Conservation (phyloP, 2,888 invertebrate species). For the Labia minor region DNA sequence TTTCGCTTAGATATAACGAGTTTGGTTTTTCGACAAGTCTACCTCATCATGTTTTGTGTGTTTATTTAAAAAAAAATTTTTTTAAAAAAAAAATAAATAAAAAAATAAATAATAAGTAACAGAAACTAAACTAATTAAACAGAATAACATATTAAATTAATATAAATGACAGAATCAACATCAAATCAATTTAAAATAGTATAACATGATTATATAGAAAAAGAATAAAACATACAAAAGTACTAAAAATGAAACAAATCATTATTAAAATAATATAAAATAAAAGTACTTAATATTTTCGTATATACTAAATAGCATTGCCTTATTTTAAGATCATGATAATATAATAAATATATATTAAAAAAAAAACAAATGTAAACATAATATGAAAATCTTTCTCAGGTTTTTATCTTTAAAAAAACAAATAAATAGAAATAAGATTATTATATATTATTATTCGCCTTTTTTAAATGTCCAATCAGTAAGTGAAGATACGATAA, state of each 20-base stretch:
- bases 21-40: slow-evolving; percentile 13
- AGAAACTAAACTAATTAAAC: too few species aligned
- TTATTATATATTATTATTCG: slow-evolving; percentile 3
- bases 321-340: neutral
- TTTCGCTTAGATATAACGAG: slow-evolving; percentile 1
- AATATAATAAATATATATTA: neutral
- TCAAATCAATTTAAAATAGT: too few species aligned
- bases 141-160: too few species aligned
- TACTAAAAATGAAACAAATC: neutral
- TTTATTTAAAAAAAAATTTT: neutral
- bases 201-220: too few species aligned
- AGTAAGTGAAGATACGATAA: neutral
- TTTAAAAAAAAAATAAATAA: neutral
- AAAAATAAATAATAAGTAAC: too few species aligned
- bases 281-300: slow-evolving; percentile 13
- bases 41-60: neutral
- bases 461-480: slow-evolving; percentile 13
- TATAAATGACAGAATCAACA: too few species aligned
- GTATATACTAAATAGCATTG: slow-evolving; percentile 2
- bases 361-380: too few species aligned
- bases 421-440: neutral
- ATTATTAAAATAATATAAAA: too few species aligned
- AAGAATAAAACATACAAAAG: neutral
- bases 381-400: slow-evolving; percentile 13
- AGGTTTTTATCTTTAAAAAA: neutral